Percentiles rank a stretch among this genome's conserved stretches.
Conservation (phyloP, 2,888 invertebrate genomes). For the Subacronicta megacephala region DNA sequence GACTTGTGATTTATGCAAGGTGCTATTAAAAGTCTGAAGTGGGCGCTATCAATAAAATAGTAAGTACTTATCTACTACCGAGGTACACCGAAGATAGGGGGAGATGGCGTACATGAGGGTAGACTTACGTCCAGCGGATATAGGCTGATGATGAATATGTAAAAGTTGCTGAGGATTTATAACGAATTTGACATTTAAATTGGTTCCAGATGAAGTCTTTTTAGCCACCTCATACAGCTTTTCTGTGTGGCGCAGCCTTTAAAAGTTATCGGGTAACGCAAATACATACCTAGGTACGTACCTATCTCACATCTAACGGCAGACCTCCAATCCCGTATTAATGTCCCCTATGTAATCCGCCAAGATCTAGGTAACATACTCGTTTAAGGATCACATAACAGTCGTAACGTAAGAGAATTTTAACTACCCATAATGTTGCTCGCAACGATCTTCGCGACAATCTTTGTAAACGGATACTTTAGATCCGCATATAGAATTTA, state of each 20-base stretch:
- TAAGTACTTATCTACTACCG: no score
- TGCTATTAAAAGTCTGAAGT: no score
- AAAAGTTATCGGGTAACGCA: slow-evolving; percentile 31
- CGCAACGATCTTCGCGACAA: slow-evolving; percentile 23
- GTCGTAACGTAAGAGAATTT: slow-evolving; percentile 15
- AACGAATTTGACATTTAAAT: no score
- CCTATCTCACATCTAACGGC: slow-evolving; percentile 34
- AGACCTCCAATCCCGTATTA: slow-evolving; percentile 32
- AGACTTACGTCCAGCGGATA: no score
- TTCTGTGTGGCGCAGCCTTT: background rate
- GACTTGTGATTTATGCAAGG: no score
- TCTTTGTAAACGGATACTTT: slow-evolving; percentile 42
- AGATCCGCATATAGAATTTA: slow-evolving; percentile 21
- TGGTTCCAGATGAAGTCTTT: no score
- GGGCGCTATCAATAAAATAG: no score
- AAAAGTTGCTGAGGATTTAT: no score
- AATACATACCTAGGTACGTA: slow-evolving; percentile 7
- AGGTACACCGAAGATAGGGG: no score
- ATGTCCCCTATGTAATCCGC: slow-evolving; percentile 29
- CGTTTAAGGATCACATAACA: slow-evolving; percentile 43
- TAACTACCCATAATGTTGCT: slow-evolving; percentile 35
- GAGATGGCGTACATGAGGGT: no score
- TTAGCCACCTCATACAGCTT: no score
- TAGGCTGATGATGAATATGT: no score
- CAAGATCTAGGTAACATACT: slow-evolving; percentile 33